Conservation (phyloP, 2,888 invertebrate genomes). For the Galeopsomyia nigrocyanea region DNA sequence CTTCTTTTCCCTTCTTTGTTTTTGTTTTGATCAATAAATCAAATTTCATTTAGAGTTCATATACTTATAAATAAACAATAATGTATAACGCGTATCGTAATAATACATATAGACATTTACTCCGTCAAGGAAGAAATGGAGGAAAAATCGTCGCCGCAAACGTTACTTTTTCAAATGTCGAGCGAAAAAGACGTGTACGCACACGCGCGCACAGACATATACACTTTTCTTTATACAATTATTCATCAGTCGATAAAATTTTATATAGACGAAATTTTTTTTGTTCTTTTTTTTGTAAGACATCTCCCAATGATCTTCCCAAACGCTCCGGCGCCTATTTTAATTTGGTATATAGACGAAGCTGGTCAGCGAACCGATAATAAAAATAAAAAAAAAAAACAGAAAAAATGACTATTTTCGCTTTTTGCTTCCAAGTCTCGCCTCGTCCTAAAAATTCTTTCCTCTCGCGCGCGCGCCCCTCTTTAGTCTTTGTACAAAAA, state of each 20-base stretch:
- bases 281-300: too few species aligned
- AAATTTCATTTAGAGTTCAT: conserved; percentile 33
- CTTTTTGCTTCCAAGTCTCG: conserved; percentile 48
- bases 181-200: conserved; percentile 33
- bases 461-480: background rate
- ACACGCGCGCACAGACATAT: too few species aligned
- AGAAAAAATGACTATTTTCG: conserved; percentile 47
- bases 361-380: conserved; percentile 48
- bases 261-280: conserved; percentile 6
- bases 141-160: conserved; percentile 18
- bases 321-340: conserved; percentile 29
- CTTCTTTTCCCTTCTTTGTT: conserved; percentile 35
- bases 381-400: conserved; percentile 2
- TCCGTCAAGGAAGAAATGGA: conserved; percentile 46
- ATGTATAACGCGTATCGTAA: conserved; percentile 41
- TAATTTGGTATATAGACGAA: conserved; percentile 48
- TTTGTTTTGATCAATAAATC: conserved; percentile 45
- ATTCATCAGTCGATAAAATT: conserved; percentile 23
- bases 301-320: conserved; percentile 23
- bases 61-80: conserved; percentile 34
- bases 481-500: conserved; percentile 32
- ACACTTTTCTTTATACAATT: conserved; percentile 7
- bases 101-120: conserved; percentile 42
- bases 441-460: conserved; percentile 27
- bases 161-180: conserved; percentile 16